A percentile compares a stretch with the other conserved stretches of the same genome.
Evolutionary conservation across 2,888 invertebrate species (phyloP).

Genomic region (Thera obeliscata): DNA sequence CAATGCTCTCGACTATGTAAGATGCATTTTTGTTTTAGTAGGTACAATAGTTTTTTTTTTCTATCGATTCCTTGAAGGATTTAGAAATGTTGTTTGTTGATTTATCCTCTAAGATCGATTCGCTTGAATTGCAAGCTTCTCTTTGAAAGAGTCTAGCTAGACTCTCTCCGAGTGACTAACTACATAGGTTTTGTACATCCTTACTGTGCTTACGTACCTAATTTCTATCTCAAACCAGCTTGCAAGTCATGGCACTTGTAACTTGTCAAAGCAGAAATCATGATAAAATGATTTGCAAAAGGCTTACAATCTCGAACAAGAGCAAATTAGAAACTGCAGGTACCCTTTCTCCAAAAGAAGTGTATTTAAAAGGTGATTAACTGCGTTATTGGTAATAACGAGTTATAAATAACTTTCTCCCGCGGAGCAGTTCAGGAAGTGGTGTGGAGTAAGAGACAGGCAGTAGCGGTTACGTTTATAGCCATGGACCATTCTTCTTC

Average conservation of each 20-base stretch:
- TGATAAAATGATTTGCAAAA: slow-evolving; percentile 20
- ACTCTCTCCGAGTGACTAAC: not conserved
- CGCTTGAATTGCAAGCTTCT: no score
- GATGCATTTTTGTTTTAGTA: no score
- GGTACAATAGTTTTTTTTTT: no score
- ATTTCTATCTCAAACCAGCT: not conserved
- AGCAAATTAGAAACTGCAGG: slow-evolving; percentile 25
- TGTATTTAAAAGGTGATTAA: slow-evolving; percentile 34
- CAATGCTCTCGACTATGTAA: no score
- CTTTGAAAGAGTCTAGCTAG: no score
- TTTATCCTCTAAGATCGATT: no score
- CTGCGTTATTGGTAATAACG: slow-evolving; percentile 28
- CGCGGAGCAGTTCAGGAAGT: slow-evolving; percentile 22
- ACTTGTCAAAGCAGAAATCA: slow-evolving; percentile 2
- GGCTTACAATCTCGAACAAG: slow-evolving; percentile 22
- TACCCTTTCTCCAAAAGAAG: slow-evolving; percentile 30
- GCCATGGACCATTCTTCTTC: no score
- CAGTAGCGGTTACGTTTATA: no score
- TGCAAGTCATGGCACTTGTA: not conserved
- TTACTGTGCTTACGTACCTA: not conserved
- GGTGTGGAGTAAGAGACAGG: slow-evolving; percentile 2
- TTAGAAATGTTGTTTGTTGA: no score
- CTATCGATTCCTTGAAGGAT: no score
- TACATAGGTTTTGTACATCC: not conserved
- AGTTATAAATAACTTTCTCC: slow-evolving; percentile 33